Conservation (phyloP, 2,113 vertebrate species). For the Ciconia maguari region DNA sequence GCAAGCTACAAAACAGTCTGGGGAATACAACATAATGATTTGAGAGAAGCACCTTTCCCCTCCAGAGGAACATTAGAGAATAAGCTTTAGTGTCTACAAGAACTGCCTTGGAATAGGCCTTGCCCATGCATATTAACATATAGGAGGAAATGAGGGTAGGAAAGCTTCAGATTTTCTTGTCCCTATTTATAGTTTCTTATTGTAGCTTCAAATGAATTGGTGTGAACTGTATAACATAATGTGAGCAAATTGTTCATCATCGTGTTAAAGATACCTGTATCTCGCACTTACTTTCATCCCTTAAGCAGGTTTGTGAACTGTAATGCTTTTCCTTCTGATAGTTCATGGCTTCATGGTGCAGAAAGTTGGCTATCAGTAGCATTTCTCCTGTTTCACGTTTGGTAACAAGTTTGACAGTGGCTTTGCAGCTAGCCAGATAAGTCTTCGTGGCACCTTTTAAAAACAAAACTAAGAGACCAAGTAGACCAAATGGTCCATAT, state of each 20-base stretch:
- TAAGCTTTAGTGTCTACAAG: neutral
- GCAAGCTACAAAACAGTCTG: neutral
- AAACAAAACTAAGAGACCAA: neutral
- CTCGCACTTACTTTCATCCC: neutral
- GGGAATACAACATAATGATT: neutral
- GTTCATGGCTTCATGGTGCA: neutral
- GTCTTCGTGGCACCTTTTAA: neutral
- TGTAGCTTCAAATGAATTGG: neutral
- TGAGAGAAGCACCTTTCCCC: neutral
- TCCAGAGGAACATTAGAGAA: neutral
- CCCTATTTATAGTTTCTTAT: neutral
- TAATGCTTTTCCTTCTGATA: neutral
- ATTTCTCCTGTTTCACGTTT: neutral
- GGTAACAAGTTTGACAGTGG: neutral
- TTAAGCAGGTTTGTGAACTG: neutral
- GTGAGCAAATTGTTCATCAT: neutral
- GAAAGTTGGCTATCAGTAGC: neutral
- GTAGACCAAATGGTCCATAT: rapidly evolving
- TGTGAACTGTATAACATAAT: neutral
- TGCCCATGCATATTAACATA: neutral
- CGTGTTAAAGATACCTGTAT: neutral
- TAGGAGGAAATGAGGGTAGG: neutral
- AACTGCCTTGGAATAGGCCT: neutral
- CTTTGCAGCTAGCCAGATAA: neutral
- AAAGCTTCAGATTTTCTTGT: neutral